Conservation (phyloP, 1,140 invertebrate genomes). For the Vanessa tameamea region DNA sequence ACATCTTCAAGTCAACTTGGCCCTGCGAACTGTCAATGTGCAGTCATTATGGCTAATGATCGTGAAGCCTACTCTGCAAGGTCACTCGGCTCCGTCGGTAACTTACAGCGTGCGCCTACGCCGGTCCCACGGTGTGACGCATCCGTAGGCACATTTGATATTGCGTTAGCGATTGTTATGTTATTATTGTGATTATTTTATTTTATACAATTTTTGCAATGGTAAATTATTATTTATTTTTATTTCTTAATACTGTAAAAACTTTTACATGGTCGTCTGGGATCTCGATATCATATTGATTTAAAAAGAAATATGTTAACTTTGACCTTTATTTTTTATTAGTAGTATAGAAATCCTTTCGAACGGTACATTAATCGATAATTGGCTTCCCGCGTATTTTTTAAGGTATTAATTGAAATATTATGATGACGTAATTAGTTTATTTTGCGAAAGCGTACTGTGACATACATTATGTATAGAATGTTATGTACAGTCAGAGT, state of each 20-base stretch:
- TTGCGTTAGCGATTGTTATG: slow-evolving; percentile 9
- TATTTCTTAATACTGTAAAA: not conserved
- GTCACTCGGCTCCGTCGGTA: slow-evolving; percentile 3
- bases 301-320: not conserved
- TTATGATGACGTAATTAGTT: too few species aligned
- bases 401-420: too few species aligned
- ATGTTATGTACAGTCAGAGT: too few species aligned
- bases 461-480: too few species aligned
- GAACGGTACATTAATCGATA: too few species aligned
- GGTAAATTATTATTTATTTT: slow-evolving; percentile 2
- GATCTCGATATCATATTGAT: not conserved
- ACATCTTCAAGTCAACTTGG: slow-evolving; percentile 13
- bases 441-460: too few species aligned
- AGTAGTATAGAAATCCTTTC: too few species aligned
- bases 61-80: slow-evolving; percentile 21
- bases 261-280: not conserved
- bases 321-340: too few species aligned
- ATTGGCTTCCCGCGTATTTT: too few species aligned
- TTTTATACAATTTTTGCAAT: not conserved
- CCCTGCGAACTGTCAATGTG: slow-evolving; percentile 26
- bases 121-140: slow-evolving; percentile 32
- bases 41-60: slow-evolving; percentile 31
- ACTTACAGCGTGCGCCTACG: slow-evolving; percentile 12
- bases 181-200: not conserved
- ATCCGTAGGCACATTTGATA: slow-evolving; percentile 30